Evolutionary conservation across 2,888 invertebrate genomes (phyloP), one percentile per base, ranked within the genome.

Genomic region (Monochamus alternatus): DNA sequence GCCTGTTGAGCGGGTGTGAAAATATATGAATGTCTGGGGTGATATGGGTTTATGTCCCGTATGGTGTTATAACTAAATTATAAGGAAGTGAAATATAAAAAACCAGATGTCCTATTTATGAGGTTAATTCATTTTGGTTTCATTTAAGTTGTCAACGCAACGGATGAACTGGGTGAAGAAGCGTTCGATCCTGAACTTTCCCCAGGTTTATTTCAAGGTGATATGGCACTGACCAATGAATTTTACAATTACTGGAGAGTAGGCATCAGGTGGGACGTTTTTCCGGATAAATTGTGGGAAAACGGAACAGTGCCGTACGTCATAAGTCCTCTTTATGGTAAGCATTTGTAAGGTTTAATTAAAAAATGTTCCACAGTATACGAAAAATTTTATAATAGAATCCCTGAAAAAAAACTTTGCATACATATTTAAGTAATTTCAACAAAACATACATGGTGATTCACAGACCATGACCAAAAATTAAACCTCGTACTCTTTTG

Each of bases 151-250:
- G 63, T 51, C 22, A 82, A 82, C 78, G 70, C 80, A 38, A 81
- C 81, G 43, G 47, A 70, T 30, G 81, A 84, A 55, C 52, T 79
- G 38, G 79, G 79, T 12, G 81, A 81, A 8, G 87, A 86, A 51
- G 82, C 84, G 44, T 89, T 91, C 81, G 93, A 94, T 87, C 93
- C 93, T 0, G 93, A 94, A 88, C 91, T 93, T 0, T 90, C 90
- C 77, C 93, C 93, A 0, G 92, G 93, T 14, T 87, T 94, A 44
- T 93, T 92, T 84, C 92, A 94, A 87, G 94, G 94, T 3, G 93
- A 94, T 80, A 93, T 94, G 89, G 93, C 93, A 1, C 89, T 93
- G 78, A 91, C 91, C 73, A 91, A 92, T 67, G 92, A 92, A 84
- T 88, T 91, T 10, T 93, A 91, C 78, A 90, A 91, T 62, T 90